Evolutionary conservation across 2,797 vertebrate genomes (phyloP), one percentile per base, ranked within the genome.

Genomic region (Pseudomugil tenellus): DNA sequence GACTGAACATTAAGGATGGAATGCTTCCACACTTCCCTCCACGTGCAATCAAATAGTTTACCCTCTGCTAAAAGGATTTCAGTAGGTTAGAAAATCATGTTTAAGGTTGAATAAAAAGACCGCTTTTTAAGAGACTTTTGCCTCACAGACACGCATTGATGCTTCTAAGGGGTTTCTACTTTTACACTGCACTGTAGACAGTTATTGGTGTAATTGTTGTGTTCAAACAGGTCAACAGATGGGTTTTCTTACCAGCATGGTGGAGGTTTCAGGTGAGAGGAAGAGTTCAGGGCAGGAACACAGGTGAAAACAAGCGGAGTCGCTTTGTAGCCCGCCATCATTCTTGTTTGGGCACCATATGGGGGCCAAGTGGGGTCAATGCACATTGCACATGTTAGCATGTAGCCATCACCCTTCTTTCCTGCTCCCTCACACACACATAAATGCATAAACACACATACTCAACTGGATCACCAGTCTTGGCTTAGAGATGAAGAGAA

Each of bases 301-400:
- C 63, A 83, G 87, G 80, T 84, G 78, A 85, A 67, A 80, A 66
- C 82, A 87, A 79, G 75, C 25, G 41, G 72, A 58, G 77, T 72
- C 26, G 7, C 74, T 68, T 79, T 75, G 86, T 83, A 69, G 55
- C 73, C 65, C 37, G 12, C 79, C 39, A 67, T 84, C 74, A 39
- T 67, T 85, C 72, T 83, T 83, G 73, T 85, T 86, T 83, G 71
- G 59, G 77, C 67, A 74, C 74, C 91, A 92, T 91, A 92, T 84
- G 86, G 88, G 77, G 86, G 84, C 77, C 86, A 89, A 89, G 89
- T 85, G 88, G 84, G 89, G 90, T 91, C 91, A 90, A 80, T 72
- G 87, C 72, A 19, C 79, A 81, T 77, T 74, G 81, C 85, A 88
- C 87, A 86, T 91, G 87, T 85, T 87, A 85, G 72, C 77, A 81